A percentile compares a stretch with the other conserved stretches of the same genome.
Conservation (phyloP, 2,113 vertebrate genomes). For the Pycnonotus jocosus region DNA sequence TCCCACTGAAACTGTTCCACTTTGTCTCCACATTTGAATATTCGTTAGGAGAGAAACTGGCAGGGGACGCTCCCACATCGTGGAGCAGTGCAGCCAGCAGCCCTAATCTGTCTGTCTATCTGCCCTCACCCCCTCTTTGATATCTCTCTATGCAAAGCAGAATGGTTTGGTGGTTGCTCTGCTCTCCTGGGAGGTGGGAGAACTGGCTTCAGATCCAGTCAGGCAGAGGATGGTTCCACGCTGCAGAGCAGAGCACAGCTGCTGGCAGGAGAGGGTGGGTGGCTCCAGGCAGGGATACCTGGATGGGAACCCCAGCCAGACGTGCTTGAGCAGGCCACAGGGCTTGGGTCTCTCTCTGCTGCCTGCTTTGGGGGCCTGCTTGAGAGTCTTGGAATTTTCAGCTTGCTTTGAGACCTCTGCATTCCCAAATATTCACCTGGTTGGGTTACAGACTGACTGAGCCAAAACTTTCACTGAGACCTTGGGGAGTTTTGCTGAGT, state of each 20-base stretch:
- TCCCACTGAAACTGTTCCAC: neutral
- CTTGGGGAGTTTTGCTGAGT: neutral
- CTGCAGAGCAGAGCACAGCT: neutral
- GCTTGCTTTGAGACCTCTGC: neutral
- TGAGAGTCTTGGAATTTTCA: neutral
- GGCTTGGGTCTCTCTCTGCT: neutral
- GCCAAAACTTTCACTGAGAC: neutral
- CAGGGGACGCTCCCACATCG: neutral
- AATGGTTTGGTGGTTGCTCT: neutral
- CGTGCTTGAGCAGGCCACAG: neutral
- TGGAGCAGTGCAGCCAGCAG: neutral
- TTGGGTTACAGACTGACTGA: neutral
- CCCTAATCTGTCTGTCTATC: slow-evolving; percentile 14
- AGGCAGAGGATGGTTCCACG: neutral
- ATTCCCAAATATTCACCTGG: neutral
- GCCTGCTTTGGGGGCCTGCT: neutral
- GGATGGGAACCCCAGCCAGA: neutral
- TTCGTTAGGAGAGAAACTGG: neutral
- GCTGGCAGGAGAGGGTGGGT: neutral
- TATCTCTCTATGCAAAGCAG: slow-evolving; percentile 31
- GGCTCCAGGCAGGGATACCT: neutral
- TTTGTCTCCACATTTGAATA: neutral
- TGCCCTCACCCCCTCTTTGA: neutral
- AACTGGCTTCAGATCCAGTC: slow-evolving; percentile 22
- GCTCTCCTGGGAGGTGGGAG: neutral